Evolutionary conservation across 2,113 vertebrate species (phyloP).

Genomic region (Leptosomus discolor): DNA sequence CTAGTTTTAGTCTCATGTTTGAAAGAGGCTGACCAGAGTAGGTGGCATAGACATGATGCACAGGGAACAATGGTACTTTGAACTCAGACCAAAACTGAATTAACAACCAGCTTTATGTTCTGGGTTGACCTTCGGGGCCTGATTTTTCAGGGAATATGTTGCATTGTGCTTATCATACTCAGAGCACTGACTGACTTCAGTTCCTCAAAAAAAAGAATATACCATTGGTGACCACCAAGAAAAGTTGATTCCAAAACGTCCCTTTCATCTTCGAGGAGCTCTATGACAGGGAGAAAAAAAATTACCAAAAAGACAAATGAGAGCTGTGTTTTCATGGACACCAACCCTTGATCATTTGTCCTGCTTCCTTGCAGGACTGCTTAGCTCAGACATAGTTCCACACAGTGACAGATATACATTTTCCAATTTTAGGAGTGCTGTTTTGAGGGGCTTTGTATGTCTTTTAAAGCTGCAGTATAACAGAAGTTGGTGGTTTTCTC

Average conservation of each 20-base stretch:
- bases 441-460: background rate
- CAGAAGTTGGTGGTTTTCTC: background rate
- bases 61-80: background rate
- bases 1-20: background rate
- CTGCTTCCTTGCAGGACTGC: background rate
- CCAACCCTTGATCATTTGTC: background rate
- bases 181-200: background rate
- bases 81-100: background rate
- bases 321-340: background rate
- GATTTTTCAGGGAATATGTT: background rate
- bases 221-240: background rate
- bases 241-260: background rate
- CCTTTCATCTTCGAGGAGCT: background rate
- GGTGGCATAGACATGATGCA: background rate
- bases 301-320: background rate
- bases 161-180: background rate
- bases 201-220: background rate
- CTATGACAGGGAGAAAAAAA: background rate
- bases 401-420: background rate
- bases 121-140: background rate
- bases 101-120: background rate
- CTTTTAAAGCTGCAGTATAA: background rate
- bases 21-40: background rate
- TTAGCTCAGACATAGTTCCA: background rate
- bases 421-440: background rate